These are phyloP conservation scores for Corvus cornix DNA, from an alignment of 2,113 vertebrate species.

Conservation along the genomic window DNA sequence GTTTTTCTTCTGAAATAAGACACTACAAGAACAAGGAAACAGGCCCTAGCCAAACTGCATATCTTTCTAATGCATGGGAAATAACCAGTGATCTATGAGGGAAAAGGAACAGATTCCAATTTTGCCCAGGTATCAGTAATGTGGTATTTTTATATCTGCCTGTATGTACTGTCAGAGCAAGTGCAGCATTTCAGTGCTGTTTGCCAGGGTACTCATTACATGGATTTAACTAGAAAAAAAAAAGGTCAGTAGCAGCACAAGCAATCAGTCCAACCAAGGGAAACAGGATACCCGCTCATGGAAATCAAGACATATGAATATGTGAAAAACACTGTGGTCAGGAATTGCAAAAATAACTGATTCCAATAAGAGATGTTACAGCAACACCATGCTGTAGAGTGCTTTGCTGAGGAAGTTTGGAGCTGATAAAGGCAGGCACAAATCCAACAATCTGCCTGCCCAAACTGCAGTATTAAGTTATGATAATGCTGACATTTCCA, in stretches of 20 bases:
- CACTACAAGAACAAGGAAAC: neutral
- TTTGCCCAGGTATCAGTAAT: neutral
- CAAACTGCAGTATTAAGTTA: neutral
- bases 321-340: neutral
- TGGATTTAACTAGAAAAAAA: neutral
- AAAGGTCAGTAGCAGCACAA: neutral
- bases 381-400: neutral
- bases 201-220: neutral
- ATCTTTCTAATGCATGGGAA: neutral
- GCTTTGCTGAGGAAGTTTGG: neutral
- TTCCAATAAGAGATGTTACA: neutral
- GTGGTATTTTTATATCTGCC: neutral
- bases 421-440: neutral
- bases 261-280: neutral
- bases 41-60: neutral
- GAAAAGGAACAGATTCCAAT: neutral
- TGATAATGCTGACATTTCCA: constrained; percentile 1
- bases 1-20: neutral
- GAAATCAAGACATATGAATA: neutral
- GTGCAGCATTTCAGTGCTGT: neutral
- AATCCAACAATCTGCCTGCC: neutral
- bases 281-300: neutral
- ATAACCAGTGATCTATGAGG: neutral
- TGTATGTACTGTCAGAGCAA: neutral
- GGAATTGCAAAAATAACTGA: neutral